A percentile compares a stretch with the other conserved stretches of the same genome.
Evolutionary conservation across 2,113 vertebrate species (phyloP).

Genomic region (Turnix velox): DNA sequence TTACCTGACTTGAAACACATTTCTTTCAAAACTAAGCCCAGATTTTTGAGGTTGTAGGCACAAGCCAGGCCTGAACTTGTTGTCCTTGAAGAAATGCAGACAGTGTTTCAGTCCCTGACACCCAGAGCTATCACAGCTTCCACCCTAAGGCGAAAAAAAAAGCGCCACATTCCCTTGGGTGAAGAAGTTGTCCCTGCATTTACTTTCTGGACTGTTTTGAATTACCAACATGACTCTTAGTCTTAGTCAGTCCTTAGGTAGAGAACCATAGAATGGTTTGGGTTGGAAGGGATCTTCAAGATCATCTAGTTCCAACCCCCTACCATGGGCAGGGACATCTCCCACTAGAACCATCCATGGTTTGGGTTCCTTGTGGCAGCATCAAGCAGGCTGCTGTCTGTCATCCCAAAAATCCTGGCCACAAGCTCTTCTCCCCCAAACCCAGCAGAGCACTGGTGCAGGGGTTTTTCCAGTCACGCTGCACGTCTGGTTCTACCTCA

Average conservation of each 20-base stretch:
- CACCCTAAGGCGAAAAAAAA: not conserved
- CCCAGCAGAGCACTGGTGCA: not conserved
- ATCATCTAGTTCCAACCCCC: no score
- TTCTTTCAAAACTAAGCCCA: not conserved
- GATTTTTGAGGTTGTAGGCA: not conserved
- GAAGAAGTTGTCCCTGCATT: not conserved
- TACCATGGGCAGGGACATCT: no score
- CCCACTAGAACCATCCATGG: not conserved
- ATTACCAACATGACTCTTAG: not conserved
- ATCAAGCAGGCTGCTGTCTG: not conserved
- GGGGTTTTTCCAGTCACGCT: not conserved
- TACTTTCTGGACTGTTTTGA: not conserved
- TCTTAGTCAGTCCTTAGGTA: not conserved
- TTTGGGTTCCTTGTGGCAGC: not conserved
- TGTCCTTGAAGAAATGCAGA: constrained; percentile 25
- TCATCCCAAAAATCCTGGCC: not conserved
- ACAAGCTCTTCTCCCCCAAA: not conserved
- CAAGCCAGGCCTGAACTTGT: constrained; percentile 6
- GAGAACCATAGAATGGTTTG: not conserved
- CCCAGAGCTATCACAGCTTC: constrained; percentile 13
- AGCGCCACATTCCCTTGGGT: not conserved
- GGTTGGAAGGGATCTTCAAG: no score
- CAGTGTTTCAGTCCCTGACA: constrained; percentile 19
- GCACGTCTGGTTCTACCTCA: not conserved
- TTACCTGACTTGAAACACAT: not conserved